Evolutionary conservation across 2,797 vertebrate species (phyloP).

Genomic region (Syngnathus rostellatus): DNA sequence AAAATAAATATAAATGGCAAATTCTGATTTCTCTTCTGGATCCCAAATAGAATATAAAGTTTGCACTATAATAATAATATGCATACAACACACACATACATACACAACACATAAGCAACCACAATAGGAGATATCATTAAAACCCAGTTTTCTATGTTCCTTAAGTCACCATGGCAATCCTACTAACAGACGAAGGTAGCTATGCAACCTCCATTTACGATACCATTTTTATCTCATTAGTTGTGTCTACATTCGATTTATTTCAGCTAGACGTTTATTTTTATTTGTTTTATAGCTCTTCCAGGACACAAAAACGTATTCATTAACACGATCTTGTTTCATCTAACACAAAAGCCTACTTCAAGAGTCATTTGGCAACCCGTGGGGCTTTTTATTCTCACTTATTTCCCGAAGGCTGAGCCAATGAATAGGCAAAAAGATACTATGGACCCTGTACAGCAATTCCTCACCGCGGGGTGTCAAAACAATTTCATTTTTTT

Average conservation of each 20-base stretch:
- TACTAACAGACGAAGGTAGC: no score
- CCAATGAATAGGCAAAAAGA: no score
- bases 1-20: background rate
- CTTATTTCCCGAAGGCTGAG: background rate
- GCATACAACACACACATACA: background rate
- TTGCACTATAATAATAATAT: background rate
- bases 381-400: background rate
- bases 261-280: background rate
- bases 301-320: background rate
- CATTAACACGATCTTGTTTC: background rate
- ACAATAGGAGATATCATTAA: no score
- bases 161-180: no score
- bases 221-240: no score
- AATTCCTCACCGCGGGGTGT: slow-evolving; percentile 1
- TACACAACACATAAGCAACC: no score
- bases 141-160: no score
- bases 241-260: background rate
- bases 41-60: background rate
- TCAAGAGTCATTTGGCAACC: background rate
- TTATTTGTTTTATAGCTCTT: background rate
- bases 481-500: background rate
- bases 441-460: background rate
- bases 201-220: no score
- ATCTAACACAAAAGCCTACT: background rate
- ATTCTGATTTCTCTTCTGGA: no score